phyloP scores from a whole-genome alignment of 2,113 vertebrate genomes.

The Genyomyrus donnyi region DNA sequence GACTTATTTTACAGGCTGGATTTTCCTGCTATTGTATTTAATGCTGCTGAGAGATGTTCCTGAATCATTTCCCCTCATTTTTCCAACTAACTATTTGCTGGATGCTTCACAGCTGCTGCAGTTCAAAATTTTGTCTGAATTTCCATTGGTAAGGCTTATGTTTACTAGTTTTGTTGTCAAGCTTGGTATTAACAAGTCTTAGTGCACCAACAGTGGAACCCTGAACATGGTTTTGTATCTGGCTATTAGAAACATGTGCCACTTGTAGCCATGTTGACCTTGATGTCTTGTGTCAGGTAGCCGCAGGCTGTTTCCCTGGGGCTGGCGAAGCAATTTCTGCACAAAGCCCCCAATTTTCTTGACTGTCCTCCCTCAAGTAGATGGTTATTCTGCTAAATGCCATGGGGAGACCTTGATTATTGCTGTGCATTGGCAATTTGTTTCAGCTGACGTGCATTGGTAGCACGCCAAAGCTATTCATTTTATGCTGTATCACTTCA shows the following conservation, averaged over 20 bases:
- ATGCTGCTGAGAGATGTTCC: constrained; percentile 25
- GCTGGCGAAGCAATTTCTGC: not conserved
- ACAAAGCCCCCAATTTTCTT: not conserved
- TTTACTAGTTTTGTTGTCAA: not conserved
- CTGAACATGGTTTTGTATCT: not conserved
- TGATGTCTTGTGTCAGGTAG: not conserved
- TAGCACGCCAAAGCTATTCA: not conserved
- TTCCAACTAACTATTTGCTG: not conserved
- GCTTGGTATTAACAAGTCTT: not conserved
- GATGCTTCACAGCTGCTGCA: not conserved
- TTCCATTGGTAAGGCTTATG: not conserved
- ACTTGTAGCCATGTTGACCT: constrained; percentile 15
- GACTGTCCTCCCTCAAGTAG: not conserved
- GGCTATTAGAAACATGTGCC: not conserved
- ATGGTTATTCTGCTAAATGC: not conserved
- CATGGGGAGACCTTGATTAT: not conserved
- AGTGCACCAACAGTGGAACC: not conserved
- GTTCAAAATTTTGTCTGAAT: not conserved
- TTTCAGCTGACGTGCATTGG: not conserved
- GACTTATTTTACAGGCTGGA: constrained; percentile 21
- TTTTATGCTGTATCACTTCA: not conserved
- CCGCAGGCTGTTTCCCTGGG: not conserved
- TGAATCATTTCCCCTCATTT: constrained; percentile 28
- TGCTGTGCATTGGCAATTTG: not conserved
- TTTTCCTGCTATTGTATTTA: constrained; percentile 40